Evolutionary conservation across 2,113 vertebrate genomes (phyloP).

Genomic region (Sinocyclocheilus anshuiensis): DNA sequence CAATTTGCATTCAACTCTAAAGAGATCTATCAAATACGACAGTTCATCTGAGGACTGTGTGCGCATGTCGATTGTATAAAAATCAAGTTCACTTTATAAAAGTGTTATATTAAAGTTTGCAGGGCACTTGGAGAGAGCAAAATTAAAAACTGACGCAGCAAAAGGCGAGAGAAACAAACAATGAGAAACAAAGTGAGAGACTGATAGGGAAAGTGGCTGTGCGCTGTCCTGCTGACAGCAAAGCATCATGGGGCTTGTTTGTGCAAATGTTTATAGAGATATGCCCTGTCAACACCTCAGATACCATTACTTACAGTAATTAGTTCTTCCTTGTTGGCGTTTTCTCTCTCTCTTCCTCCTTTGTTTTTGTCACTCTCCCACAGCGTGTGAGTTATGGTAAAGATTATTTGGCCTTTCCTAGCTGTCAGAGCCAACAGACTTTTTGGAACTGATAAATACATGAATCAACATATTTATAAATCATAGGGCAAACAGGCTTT

Average conservation of each 20-base stretch:
- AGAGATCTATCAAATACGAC: not conserved
- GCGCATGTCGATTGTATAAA: not conserved
- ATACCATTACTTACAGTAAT: constrained; percentile 56
- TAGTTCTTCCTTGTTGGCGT: constrained; percentile 39
- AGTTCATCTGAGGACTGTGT: not conserved
- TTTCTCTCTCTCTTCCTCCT: constrained; percentile 33
- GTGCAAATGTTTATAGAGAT: constrained; percentile 46
- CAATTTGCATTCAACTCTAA: not conserved
- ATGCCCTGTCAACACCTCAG: constrained; percentile 44
- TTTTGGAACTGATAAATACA: constrained; percentile 26
- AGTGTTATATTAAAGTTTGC: constrained; percentile 13
- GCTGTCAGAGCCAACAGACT: constrained; percentile 8
- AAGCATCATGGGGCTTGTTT: constrained; percentile 31
- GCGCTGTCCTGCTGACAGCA: not conserved
- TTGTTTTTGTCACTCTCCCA: constrained; percentile 22
- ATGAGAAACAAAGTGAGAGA: constrained; percentile 6
- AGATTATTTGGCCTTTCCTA: constrained; percentile 25
- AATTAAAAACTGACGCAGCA: not conserved
- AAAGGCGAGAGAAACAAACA: constrained; percentile 6
- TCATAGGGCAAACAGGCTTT: constrained; percentile 9
- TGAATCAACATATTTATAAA: constrained; percentile 24
- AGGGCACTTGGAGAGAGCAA: not conserved
- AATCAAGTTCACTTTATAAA: not conserved
- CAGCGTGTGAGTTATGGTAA: constrained; percentile 23
- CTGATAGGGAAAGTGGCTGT: not conserved